Percentiles rank a stretch among this genome's conserved stretches.
Evolutionary conservation across 2,888 invertebrate genomes (phyloP).

Genomic region (Yponomeuta sedellus): DNA sequence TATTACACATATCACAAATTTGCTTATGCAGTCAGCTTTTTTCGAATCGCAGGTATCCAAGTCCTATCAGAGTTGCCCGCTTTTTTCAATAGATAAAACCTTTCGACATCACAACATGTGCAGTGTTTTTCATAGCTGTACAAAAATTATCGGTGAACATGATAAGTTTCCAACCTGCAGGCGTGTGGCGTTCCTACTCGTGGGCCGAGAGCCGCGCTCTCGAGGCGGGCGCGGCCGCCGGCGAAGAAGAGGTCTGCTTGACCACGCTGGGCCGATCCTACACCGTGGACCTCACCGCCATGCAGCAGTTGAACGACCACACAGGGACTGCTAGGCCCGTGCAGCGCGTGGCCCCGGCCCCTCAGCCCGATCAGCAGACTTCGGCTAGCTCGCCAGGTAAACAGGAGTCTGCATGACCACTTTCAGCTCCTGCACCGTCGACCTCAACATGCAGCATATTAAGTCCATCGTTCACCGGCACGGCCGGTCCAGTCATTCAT

Average conservation of each 20-base stretch:
- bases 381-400: constrained; percentile 20
- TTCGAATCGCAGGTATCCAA: too few relatives aligned
- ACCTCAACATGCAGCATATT: too few relatives aligned
- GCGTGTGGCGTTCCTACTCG: constrained; percentile 94
- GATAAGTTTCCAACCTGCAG: constrained; percentile 44
- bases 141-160: background rate
- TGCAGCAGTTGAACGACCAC: constrained; percentile 99
- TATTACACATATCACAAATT: too few relatives aligned
- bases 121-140: too few relatives aligned
- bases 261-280: constrained; percentile 95
- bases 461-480: too few relatives aligned
- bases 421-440: too few relatives aligned
- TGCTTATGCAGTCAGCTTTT: too few relatives aligned
- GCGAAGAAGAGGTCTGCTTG: constrained; percentile 96
- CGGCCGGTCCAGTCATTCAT: too few relatives aligned
- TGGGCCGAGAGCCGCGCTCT: constrained; percentile 95
- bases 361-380: constrained; percentile 26
- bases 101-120: too few relatives aligned
- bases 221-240: constrained; percentile 94
- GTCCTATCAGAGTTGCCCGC: too few relatives aligned
- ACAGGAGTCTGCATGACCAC: background rate
- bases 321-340: constrained; percentile 96
- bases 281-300: constrained; percentile 96
- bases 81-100: too few relatives aligned
- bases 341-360: constrained; percentile 80